Evolutionary conservation across 1,140 invertebrate species (phyloP).

Genomic region (Geopemphigus sp.): DNA sequence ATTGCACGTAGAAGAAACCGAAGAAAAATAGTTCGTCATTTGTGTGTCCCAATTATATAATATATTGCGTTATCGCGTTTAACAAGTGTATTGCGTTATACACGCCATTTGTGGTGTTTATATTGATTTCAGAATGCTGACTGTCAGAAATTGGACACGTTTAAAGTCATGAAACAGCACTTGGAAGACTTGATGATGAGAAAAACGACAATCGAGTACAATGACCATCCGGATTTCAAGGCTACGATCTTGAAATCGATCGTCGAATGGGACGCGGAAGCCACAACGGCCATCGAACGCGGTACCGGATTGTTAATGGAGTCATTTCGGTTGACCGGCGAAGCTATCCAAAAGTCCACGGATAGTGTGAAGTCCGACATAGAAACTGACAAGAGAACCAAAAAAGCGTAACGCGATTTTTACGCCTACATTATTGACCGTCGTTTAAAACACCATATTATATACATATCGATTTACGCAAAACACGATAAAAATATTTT

Average conservation of each 20-base stretch:
- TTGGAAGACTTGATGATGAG: conserved; percentile 24
- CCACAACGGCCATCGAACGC: neutral
- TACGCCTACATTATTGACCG: no score
- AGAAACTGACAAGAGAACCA: conserved; percentile 6
- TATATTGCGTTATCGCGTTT: no score
- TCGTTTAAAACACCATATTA: no score
- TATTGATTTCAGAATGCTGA: neutral
- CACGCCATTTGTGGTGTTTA: neutral
- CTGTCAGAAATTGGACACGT: conserved; percentile 26
- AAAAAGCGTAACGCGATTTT: conserved; percentile 9
- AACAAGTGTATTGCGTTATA: no score
- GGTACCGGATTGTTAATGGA: neutral
- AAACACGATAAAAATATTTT: no score
- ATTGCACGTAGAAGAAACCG: no score
- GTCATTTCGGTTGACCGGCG: neutral
- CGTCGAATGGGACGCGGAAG: neutral
- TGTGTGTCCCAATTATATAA: no score
- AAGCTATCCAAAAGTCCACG: conserved; percentile 29
- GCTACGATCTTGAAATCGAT: conserved; percentile 10
- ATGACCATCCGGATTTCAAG: conserved; percentile 21
- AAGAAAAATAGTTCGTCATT: no score
- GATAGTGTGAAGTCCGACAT: conserved; percentile 18
- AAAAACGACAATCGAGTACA: neutral
- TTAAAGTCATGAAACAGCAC: conserved; percentile 6
- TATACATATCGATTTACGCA: no score